Percentiles rank a stretch among this genome's conserved stretches.
Evolutionary conservation across 2,888 invertebrate genomes (phyloP).

Genomic region (Endomychus coccineus): DNA sequence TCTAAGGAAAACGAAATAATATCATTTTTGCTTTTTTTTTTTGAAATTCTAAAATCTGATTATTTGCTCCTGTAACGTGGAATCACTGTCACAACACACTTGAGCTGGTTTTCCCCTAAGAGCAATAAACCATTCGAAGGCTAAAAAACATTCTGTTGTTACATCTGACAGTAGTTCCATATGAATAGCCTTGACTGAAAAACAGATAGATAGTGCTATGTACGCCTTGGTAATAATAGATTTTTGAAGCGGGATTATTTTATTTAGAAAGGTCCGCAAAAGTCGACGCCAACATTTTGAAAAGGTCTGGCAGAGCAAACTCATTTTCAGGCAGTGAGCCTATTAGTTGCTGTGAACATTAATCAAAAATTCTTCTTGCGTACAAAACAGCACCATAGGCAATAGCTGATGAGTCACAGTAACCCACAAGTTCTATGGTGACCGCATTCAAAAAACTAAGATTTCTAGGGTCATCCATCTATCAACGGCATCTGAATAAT

Average conservation of each 20-base stretch:
- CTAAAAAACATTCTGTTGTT: too few relatives aligned
- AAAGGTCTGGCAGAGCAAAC: slow-evolving; percentile 5
- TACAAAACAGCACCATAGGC: slow-evolving; percentile 9
- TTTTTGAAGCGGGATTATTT: not conserved
- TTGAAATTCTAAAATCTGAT: too few relatives aligned
- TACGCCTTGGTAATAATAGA: slow-evolving; percentile 2
- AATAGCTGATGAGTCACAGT: slow-evolving; percentile 11
- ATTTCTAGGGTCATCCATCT: slow-evolving; percentile 4
- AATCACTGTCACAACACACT: too few relatives aligned
- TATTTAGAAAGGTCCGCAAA: not conserved
- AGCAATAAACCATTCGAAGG: too few relatives aligned
- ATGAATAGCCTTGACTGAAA: slow-evolving; percentile 2
- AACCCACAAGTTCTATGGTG: slow-evolving; percentile 9
- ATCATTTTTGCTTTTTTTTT: too few relatives aligned
- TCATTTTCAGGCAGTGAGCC: slow-evolving; percentile 6
- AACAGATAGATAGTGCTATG: slow-evolving; percentile 3
- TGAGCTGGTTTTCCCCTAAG: too few relatives aligned
- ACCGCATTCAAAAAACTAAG: not conserved
- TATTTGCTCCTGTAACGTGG: too few relatives aligned
- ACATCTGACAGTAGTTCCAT: too few relatives aligned
- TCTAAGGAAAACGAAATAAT: too few relatives aligned
- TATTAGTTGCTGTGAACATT: not conserved
- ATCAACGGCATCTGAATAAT: slow-evolving; percentile 1
- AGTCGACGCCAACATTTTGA: slow-evolving; percentile 4
- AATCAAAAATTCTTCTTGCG: not conserved